phyloP scores from a whole-genome alignment of 2,797 vertebrate genomes.

The Sarcophilus harrisii region DNA sequence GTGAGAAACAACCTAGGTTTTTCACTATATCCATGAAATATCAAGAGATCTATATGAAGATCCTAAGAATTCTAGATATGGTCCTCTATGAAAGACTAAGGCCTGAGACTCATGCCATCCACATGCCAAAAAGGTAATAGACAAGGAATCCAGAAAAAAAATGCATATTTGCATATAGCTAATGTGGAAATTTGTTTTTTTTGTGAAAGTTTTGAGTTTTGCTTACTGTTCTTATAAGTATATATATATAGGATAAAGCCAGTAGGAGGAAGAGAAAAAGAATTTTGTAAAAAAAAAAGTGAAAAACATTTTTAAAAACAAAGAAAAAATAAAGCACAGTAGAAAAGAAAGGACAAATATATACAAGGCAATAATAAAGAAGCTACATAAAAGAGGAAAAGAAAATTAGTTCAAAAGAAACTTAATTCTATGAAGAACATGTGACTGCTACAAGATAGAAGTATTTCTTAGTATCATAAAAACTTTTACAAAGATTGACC shows the following conservation, averaged over 20 bases:
- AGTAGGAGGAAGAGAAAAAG: neutral
- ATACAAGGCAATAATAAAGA: neutral
- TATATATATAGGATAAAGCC: neutral
- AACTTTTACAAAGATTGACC: neutral
- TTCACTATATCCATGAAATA: neutral
- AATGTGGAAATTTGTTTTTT: neutral
- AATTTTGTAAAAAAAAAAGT: neutral
- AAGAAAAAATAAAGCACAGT: neutral
- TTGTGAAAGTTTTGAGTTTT: neutral
- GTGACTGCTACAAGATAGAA: neutral
- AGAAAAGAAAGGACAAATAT: neutral
- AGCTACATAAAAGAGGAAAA: neutral
- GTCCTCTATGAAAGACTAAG: neutral
- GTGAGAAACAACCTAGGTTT: neutral
- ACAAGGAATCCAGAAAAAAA: neutral
- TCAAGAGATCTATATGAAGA: neutral
- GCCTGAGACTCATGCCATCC: neutral
- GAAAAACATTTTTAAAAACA: neutral
- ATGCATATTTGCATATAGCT: neutral
- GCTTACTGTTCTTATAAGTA: neutral
- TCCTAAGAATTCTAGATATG: neutral
- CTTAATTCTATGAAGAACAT: neutral
- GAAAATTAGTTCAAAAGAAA: neutral
- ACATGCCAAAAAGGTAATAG: neutral
- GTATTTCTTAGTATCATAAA: neutral